Conservation (phyloP, 2,113 vertebrate species). For the Delphinapterus leucas region DNA sequence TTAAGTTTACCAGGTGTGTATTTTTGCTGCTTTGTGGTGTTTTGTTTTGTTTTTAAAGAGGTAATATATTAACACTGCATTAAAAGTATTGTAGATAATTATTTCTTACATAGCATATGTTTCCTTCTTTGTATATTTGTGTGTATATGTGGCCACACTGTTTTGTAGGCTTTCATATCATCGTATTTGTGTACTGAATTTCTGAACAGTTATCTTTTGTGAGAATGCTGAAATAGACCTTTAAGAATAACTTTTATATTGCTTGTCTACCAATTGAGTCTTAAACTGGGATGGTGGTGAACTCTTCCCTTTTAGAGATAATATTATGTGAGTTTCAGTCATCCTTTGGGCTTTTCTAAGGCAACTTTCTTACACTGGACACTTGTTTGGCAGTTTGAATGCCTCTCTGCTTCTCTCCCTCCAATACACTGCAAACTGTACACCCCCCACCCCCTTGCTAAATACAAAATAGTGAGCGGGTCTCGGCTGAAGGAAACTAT, state of each 20-base stretch:
- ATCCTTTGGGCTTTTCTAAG: slow-evolving; percentile 2
- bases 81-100: slow-evolving; percentile 37
- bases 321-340: not conserved
- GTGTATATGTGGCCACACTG: not conserved
- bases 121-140: slow-evolving; percentile 18
- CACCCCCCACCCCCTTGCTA: too few species aligned
- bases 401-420: not conserved
- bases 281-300: not conserved
- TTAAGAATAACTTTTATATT: slow-evolving; percentile 43
- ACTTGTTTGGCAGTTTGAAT: not conserved
- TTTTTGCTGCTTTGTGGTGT: slow-evolving; percentile 39
- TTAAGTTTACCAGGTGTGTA: slow-evolving; percentile 13
- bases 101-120: slow-evolving; percentile 39
- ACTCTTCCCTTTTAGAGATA: slow-evolving; percentile 20
- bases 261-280: not conserved
- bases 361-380: not conserved
- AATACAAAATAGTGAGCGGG: not conserved
- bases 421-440: not conserved
- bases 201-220: slow-evolving; percentile 22
- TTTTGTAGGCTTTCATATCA: slow-evolving; percentile 40
- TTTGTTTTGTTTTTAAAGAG: slow-evolving; percentile 9
- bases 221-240: slow-evolving; percentile 29
- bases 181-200: slow-evolving; percentile 14
- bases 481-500: slow-evolving; percentile 25
- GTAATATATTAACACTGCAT: slow-evolving; percentile 27